These are phyloP conservation scores for Turnix velox DNA, from an alignment of 2,113 vertebrate genomes.

Conservation along the genomic window DNA sequence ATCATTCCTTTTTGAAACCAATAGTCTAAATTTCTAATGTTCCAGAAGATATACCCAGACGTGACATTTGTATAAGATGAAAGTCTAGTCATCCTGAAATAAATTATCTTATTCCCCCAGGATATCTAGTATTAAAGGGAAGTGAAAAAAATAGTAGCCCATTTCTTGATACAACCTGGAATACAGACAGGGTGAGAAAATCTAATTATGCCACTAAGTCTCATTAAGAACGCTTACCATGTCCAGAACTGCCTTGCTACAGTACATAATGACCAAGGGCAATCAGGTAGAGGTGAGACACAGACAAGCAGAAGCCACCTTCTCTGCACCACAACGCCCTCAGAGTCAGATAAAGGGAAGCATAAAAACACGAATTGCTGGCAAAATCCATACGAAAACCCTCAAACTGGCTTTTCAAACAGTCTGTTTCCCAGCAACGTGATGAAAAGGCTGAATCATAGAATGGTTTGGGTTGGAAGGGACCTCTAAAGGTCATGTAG, in stretches of 20 bases:
- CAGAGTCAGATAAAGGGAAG: not conserved
- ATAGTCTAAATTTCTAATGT: not conserved
- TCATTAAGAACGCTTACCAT: not conserved
- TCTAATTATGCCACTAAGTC: not conserved
- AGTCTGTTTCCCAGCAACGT: not conserved
- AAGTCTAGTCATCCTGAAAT: not conserved
- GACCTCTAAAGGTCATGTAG: not conserved
- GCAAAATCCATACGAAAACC: not conserved
- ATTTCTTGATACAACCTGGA: not conserved
- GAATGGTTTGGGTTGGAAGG: not conserved
- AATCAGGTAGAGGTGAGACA: not conserved
- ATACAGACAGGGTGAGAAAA: not conserved
- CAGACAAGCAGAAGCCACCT: not conserved
- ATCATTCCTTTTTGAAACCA: not conserved
- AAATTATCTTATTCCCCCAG: not conserved
- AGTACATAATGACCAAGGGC: accelerated
- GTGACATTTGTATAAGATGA: not conserved
- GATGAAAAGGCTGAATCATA: not conserved
- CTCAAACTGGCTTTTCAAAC: not conserved
- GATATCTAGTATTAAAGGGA: not conserved
- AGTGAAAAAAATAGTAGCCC: not conserved
- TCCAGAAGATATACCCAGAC: not conserved
- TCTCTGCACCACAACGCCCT: not conserved
- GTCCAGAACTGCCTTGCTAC: not conserved
- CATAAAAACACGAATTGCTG: not conserved